Evolutionary conservation across 2,113 vertebrate genomes (phyloP), one percentile per base, ranked within the genome.

Genomic region (Redunca redunca): DNA sequence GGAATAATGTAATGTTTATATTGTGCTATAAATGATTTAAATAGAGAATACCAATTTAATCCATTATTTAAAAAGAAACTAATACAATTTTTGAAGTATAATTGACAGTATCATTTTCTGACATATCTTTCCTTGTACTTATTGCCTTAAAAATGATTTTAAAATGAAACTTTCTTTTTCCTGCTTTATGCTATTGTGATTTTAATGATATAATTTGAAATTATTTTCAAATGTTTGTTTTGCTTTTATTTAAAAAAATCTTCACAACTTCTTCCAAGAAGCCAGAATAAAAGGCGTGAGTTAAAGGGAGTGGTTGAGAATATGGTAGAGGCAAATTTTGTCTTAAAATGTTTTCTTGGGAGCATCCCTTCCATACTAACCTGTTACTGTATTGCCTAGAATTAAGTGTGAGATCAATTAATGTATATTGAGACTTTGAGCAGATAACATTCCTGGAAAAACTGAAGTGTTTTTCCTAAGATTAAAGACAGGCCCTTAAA

Each of bases 61-160:
- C 50, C 57, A 74, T 90, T 94, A 90, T 10, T 88, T 14, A 55
- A 94, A 96, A 21, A 25, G 48, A 84, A 96, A 86, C 40, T 46
- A 78, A 55, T 5, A 83, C 0, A 93, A 53, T 60, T 9, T 90
- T 48, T 96, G 3, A 92, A 93, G 80, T 28, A 17, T 6, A 90
- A 89, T 43, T 71, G 33, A n/a, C 30, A 95, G 5, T 0, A 87
- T 52, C 74, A 5, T 43, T 93, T 88, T 87, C 7, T 62, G 7
- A 13, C 3, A 58, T 14, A n/a, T 64, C 19, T 60, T 83, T 48
- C 23, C 13, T 64, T 55, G 26, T 58, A n/a, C 7, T 81, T 13
- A 25, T 28, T 64, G 17, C 55, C 30, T 83, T 80, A 78, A 53
- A 93, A 92, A 14, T 55, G 15, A 7, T 40, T 95, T 84, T 46